A percentile compares a stretch with the other conserved stretches of the same genome.
These are phyloP conservation scores for Odontophorus gujanensis DNA, from an alignment of 2,113 vertebrate genomes.

Conservation along the genomic window DNA sequence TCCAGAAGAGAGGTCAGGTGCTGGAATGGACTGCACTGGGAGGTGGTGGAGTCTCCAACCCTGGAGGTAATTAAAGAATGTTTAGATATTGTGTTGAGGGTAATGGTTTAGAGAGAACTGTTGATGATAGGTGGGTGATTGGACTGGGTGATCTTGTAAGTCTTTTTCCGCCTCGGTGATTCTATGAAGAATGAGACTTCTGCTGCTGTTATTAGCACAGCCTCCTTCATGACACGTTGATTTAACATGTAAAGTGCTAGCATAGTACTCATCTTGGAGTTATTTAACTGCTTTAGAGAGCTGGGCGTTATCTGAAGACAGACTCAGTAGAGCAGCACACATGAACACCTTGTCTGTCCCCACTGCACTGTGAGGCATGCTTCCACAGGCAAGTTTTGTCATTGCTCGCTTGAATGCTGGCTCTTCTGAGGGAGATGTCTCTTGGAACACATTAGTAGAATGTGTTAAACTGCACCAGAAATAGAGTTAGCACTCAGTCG, in stretches of 20 bases:
- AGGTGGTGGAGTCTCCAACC: too few relatives aligned
- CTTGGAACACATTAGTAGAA: slow-evolving; percentile 1
- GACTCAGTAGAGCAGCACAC: background rate
- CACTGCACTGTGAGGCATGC: background rate
- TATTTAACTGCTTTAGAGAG: slow-evolving; percentile 3
- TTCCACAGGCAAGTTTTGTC: background rate
- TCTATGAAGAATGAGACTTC: background rate
- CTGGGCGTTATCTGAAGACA: background rate
- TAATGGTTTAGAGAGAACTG: too few relatives aligned
- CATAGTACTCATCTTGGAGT: slow-evolving; percentile 1
- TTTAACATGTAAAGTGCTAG: slow-evolving; percentile 31
- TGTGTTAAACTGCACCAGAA: background rate
- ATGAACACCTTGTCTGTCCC: background rate
- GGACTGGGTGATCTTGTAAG: too few relatives aligned
- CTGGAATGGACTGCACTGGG: too few relatives aligned
- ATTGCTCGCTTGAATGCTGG: background rate
- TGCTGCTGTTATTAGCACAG: background rate
- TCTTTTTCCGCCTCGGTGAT: too few relatives aligned
- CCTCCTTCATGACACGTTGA: background rate
- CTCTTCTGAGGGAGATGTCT: background rate
- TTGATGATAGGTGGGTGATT: too few relatives aligned
- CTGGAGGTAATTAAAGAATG: too few relatives aligned
- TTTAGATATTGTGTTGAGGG: too few relatives aligned
- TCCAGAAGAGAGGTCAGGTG: too few relatives aligned
- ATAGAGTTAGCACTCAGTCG: background rate